These are phyloP conservation scores for Gymnogyps californianus DNA, from an alignment of 2,113 vertebrate species.

Conservation along the genomic window DNA sequence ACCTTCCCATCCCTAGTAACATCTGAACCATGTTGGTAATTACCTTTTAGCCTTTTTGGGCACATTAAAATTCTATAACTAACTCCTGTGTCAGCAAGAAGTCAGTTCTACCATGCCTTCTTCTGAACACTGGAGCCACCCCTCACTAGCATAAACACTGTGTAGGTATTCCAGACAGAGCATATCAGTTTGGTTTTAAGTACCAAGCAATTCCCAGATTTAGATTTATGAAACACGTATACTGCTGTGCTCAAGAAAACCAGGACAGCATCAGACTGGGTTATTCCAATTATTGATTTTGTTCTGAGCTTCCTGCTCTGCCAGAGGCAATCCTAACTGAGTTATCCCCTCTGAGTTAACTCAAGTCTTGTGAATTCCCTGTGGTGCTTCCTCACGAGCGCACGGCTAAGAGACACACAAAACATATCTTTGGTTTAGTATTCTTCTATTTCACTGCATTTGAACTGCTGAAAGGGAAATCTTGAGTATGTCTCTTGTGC, in stretches of 20 bases:
- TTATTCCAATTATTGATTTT: constrained; percentile 34
- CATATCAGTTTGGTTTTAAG: neutral
- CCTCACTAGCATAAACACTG: neutral
- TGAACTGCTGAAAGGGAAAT: neutral
- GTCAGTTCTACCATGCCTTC: neutral
- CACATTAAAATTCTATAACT: neutral
- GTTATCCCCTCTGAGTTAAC: constrained; percentile 20
- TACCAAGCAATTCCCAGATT: neutral
- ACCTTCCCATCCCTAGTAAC: neutral
- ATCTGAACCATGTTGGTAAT: neutral
- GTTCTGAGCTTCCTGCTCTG: neutral
- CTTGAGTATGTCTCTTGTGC: neutral
- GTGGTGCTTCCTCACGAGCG: neutral
- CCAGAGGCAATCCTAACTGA: constrained; percentile 7
- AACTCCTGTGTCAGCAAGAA: neutral
- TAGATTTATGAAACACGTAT: neutral
- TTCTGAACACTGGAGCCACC: neutral
- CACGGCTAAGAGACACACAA: neutral
- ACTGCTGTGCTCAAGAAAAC: neutral
- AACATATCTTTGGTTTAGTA: neutral
- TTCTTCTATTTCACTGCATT: constrained; percentile 16
- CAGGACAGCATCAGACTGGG: neutral
- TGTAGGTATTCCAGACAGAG: neutral
- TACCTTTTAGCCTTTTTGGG: neutral
- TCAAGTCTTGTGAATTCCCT: neutral